Evolutionary conservation across 2,113 vertebrate species (phyloP).

Genomic region (Pholis gunnellus): DNA sequence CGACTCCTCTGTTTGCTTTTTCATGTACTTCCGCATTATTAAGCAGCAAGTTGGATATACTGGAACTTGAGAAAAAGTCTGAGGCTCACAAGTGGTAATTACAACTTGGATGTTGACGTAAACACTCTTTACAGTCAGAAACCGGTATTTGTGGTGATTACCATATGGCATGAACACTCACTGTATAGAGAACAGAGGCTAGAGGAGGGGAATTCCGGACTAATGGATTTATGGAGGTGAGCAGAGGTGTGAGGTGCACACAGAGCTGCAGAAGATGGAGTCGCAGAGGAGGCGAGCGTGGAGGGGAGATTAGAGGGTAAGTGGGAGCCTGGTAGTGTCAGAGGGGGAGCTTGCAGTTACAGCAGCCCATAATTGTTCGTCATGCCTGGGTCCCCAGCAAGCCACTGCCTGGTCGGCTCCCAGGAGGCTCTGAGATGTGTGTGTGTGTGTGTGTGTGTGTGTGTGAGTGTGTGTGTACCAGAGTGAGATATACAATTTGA

Average conservation of each 20-base stretch:
- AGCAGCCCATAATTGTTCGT: slow-evolving; percentile 69
- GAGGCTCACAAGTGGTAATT: neutral
- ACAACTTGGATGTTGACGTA: neutral
- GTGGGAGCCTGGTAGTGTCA: slow-evolving; percentile 42
- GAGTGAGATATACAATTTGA: slow-evolving; percentile 1
- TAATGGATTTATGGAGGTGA: slow-evolving; percentile 39
- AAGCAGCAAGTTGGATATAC: neutral
- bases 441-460: neutral
- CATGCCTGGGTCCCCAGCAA: slow-evolving; percentile 47
- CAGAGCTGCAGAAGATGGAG: slow-evolving; percentile 37
- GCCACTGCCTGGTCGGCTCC: slow-evolving; percentile 20
- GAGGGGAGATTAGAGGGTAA: slow-evolving; percentile 50
- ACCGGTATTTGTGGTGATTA: neutral
- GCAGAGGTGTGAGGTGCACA: neutral
- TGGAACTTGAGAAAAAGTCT: neutral
- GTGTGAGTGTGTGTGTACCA: neutral
- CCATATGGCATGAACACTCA: neutral
- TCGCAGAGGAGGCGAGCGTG: slow-evolving; percentile 14
- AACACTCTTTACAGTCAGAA: neutral
- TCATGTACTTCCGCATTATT: neutral
- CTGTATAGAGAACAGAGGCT: neutral
- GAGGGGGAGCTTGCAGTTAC: slow-evolving; percentile 39
- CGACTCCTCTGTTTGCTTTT: neutral
- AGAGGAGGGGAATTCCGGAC: neutral
- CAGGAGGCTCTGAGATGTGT: slow-evolving; percentile 3